A percentile compares a stretch with the other conserved stretches of the same genome.
Evolutionary conservation across 2,888 invertebrate species (phyloP).

Genomic region (Metalampra italica): DNA sequence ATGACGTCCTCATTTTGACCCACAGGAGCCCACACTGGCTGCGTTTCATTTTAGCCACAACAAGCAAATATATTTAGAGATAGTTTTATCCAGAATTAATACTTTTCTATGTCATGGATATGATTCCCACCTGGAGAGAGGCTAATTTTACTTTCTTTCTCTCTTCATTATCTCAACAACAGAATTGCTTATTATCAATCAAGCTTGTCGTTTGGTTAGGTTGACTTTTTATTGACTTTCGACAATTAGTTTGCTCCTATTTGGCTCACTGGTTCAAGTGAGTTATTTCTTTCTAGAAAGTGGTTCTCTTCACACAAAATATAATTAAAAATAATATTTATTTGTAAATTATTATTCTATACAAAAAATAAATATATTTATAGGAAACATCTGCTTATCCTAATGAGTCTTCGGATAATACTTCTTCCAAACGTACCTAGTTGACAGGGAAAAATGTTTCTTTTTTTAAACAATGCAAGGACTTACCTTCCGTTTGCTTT

Average conservation of each 20-base stretch:
- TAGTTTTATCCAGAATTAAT: not conserved
- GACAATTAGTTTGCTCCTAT: no score
- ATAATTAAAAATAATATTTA: no score
- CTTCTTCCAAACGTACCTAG: constrained; percentile 17
- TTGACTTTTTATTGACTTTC: no score
- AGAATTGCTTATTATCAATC: no score
- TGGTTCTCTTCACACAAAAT: no score
- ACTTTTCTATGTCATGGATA: no score
- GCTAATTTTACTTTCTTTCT: no score
- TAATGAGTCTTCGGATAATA: constrained; percentile 33
- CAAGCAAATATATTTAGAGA: constrained; percentile 4
- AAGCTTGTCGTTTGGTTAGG: no score
- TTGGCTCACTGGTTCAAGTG: no score
- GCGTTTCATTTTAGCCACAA: constrained; percentile 19
- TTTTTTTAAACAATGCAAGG: constrained; percentile 31
- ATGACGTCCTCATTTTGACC: constrained; percentile 52
- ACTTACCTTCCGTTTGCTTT: constrained; percentile 39
- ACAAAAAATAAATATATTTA: not conserved
- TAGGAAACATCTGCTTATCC: constrained; percentile 12
- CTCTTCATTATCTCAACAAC: no score
- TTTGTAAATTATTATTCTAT: not conserved
- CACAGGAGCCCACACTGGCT: constrained; percentile 25
- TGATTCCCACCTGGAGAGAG: no score
- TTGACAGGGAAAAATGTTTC: constrained; percentile 28
- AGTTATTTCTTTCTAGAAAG: no score